Evolutionary conservation across 2,888 invertebrate genomes (phyloP).

Genomic region (Autographa pulchrina): DNA sequence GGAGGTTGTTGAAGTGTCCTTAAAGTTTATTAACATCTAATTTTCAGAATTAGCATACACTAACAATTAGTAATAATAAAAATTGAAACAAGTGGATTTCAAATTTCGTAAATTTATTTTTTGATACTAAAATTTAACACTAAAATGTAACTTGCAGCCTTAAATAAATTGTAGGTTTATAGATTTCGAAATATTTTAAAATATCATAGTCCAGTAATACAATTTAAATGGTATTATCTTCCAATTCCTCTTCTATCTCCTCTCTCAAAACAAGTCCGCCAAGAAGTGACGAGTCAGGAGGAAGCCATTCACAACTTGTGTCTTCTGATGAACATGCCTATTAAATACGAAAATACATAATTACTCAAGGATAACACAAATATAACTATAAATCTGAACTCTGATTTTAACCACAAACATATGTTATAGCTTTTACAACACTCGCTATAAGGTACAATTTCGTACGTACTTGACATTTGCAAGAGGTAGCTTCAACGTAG

Average conservation of each 20-base stretch:
- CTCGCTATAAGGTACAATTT: background rate
- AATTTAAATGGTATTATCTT: conserved; percentile 52
- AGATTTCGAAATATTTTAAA: background rate
- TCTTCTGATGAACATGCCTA: conserved; percentile 86
- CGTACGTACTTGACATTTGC: conserved; percentile 90
- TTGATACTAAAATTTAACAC: background rate
- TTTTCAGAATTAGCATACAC: no score
- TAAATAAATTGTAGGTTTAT: conserved; percentile 7
- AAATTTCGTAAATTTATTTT: no score
- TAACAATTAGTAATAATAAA: no score
- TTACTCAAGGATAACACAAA: no score
- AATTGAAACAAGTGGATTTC: background rate
- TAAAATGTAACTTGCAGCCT: conserved; percentile 67
- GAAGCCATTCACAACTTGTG: conserved; percentile 86
- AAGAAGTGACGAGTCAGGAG: conserved; percentile 81
- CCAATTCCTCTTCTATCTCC: conserved; percentile 79
- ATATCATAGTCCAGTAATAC: background rate
- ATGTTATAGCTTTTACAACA: no score
- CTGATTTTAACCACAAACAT: no score
- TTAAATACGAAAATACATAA: conserved; percentile 22
- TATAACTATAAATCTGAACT: no score
- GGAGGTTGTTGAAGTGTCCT: no score
- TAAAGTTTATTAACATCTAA: no score
- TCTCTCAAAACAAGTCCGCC: conserved; percentile 77
- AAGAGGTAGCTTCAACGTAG: conserved; percentile 94